Base-by-base conservation (phyloP, 1,140 invertebrate genomes). In the Metaphire vulgaris region DNA sequence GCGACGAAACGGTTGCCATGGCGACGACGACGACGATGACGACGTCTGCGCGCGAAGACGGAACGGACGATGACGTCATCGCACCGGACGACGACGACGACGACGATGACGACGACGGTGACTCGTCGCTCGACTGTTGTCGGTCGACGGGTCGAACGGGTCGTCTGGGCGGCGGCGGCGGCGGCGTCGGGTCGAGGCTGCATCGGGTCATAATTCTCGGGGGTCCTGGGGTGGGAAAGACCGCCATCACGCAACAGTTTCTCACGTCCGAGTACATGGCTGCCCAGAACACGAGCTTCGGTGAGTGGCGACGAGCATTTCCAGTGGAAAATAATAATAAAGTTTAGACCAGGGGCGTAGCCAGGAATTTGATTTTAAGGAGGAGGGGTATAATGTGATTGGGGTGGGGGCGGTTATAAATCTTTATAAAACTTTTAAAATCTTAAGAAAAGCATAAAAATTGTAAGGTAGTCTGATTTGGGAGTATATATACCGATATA, bases 221-320 rank as follows among this genome's bases (percentile, higher is more conserved):
- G 0, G 92, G 93, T 79, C 89, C 91, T 0, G 93, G 92, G 0
- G 93, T 95, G 29, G 94, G 94, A 0, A 96, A 96, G 86, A 93
- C 93, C 0, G 92, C 93, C 0, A 87, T 96, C 1, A 91, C 93
- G 0, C 92, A 92, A 0, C 94, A 96, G 84, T 96, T 96, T 82
- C 94, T 95, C 92, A 95, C 93, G 2, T 95, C 93, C 71, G 94
- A 96, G 80, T 95, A 95, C 82, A 93, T 95, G 90, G 94, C 94
- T 84, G 93, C 92, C 0, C 94, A 95, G 83, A 93, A 96, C 84
- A 92, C 92, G 0, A 80, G 75, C 34, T 81, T 81, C 72, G 82
- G 83, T 83, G 56, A n/a, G 72, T n/a, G 29, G 29, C 21, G 21
- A 56, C 21, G 6, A 56, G 41, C 6, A 56, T 12, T 56, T 56